Base-by-base conservation (phyloP, 2,113 vertebrate genomes). In the Corythornis cristatus region DNA sequence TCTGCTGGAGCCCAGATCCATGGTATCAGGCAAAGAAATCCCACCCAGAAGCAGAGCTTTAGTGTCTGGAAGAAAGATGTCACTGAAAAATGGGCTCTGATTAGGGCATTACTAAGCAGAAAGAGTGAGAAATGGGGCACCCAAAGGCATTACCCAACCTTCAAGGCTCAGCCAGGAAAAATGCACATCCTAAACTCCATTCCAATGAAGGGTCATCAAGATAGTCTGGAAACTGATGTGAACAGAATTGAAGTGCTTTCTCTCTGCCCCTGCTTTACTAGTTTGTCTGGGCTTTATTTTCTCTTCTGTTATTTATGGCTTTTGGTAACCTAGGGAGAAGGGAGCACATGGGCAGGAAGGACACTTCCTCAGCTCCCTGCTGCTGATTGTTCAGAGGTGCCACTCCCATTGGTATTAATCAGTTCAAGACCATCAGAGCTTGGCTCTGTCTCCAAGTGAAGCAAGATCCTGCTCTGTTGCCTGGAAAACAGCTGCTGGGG, bases 401-500 rank as follows among this genome's bases (percentile, higher is more conserved):
- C 48, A 5, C 11, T 88, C 86, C 88, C 43, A 2, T 33, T 46
- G 75, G 79, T 77, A 77, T 83, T 43, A 25, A 83, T 74, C 83
- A 60, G 75, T 9, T 54, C n/a, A 74, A 51, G 54, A 68, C 20
- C 89, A 87, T 62, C 58, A 65, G 51, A 43, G 33, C 67, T 88
- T 73, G 85, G 82, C 82, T 83, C 51, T 46, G 50, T 19, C 54
- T 91, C 26, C 56, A 51, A 29, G 31, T 14, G 85, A 77, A 74
- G 72, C 64, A 70, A 75, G 23, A 71, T 51, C 46, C 76, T 72
- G 45, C 43, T 64, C 43, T 72, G 58, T 53, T 77, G 78, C 78
- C 89, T 88, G 77, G 73, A 92, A 94, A 95, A 92, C 65, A 73
- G 88, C 88, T 72, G 62, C 28, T 70, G 60, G 78, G n/a, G 9